phyloP scores from a whole-genome alignment of 1,140 invertebrate genomes.

The Potamilus streckersoni region DNA sequence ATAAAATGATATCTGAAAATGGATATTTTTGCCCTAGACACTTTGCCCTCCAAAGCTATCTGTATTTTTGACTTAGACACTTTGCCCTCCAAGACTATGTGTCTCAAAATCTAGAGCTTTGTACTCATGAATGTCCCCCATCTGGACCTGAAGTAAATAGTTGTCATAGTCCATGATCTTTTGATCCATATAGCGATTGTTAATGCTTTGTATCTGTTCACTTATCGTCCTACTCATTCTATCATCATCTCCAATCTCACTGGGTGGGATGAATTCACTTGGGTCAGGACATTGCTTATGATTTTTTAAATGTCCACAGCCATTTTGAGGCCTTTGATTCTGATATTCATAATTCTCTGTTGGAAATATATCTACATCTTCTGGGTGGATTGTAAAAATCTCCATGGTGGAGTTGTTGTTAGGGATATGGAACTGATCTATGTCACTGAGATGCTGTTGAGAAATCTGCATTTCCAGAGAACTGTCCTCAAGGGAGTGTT shows the following conservation, averaged over 20 bases:
- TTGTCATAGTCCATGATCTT: constrained; percentile 4
- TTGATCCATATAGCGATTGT: constrained; percentile 12
- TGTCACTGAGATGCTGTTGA: background rate
- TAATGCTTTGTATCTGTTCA: constrained; percentile 22
- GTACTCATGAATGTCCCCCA: background rate
- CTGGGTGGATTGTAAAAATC: background rate
- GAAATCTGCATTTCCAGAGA: background rate
- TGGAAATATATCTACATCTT: background rate
- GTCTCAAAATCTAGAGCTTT: constrained; percentile 1
- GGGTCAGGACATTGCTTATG: background rate
- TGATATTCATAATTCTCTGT: background rate
- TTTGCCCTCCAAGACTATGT: constrained; percentile 22
- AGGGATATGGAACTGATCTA: background rate
- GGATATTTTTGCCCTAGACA: too few relatives aligned
- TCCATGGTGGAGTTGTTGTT: background rate
- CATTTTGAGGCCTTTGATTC: background rate
- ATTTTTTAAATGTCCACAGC: background rate
- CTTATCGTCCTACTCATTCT: constrained; percentile 16
- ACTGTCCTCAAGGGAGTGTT: background rate
- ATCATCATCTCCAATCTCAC: constrained; percentile 24
- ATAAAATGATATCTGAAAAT: too few relatives aligned
- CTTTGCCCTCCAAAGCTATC: background rate
- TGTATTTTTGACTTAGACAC: constrained; percentile 7
- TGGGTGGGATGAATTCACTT: constrained; percentile 18
- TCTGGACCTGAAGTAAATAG: constrained; percentile 6